Evolutionary conservation across 2,113 vertebrate species (phyloP).

Genomic region (Neogale vison): DNA sequence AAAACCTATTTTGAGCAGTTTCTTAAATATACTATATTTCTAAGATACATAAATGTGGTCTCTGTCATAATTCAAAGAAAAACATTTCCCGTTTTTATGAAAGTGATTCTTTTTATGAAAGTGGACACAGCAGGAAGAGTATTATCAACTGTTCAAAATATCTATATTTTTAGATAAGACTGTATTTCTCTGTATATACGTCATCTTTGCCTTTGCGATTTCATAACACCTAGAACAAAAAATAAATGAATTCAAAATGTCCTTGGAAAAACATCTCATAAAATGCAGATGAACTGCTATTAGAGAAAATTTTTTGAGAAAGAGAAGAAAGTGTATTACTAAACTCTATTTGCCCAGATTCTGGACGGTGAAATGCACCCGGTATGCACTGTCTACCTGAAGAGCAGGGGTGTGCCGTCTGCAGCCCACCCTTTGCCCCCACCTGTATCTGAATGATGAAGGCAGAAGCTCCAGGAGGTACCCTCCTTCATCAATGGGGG

Average conservation of each 20-base stretch:
- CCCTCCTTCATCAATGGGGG: not conserved
- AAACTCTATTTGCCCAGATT: not conserved
- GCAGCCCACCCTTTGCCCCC: not conserved
- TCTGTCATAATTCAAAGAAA: not conserved
- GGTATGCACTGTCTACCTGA: not conserved
- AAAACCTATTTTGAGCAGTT: not conserved
- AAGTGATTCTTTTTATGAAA: not conserved
- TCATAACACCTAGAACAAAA: not conserved
- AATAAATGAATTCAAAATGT: not conserved
- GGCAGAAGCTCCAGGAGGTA: not conserved
- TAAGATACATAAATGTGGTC: not conserved
- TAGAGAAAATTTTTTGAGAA: constrained; percentile 1
- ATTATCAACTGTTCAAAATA: not conserved
- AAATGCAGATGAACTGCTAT: not conserved
- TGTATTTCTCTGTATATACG: not conserved
- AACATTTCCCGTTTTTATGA: not conserved
- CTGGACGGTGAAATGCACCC: not conserved
- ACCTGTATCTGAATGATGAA: too few relatives aligned
- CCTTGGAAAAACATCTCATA: not conserved
- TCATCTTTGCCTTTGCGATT: not conserved
- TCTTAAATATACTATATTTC: not conserved
- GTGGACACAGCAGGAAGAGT: not conserved
- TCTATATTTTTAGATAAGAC: not conserved
- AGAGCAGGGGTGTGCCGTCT: not conserved
- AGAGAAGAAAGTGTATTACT: not conserved